A percentile compares a stretch with the other conserved stretches of the same genome.
Conservation (phyloP, 2,797 vertebrate species). For the Streptopelia turtur region DNA sequence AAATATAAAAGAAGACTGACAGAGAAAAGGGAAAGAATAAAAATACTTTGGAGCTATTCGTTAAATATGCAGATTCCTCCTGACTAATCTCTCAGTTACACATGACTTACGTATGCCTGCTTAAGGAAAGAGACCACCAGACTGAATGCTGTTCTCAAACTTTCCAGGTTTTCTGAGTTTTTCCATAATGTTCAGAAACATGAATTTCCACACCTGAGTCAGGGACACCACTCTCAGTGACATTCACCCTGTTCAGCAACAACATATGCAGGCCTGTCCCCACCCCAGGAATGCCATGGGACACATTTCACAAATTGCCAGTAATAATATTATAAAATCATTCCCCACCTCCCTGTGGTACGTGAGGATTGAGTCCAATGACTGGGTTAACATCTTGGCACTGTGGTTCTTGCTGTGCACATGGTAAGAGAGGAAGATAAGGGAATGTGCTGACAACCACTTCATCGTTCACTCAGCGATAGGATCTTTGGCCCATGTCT, state of each 20-base stretch:
- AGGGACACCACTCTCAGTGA: neutral
- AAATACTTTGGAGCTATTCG: neutral
- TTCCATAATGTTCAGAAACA: neutral
- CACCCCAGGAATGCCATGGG: neutral
- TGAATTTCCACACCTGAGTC: neutral
- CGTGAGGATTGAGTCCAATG: accelerated
- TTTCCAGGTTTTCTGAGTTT: neutral
- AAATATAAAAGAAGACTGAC: neutral
- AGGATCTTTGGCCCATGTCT: conserved; percentile 21
- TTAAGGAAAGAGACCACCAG: neutral
- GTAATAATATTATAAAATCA: neutral
- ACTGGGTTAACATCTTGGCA: neutral
- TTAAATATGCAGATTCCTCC: neutral
- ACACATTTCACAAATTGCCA: neutral
- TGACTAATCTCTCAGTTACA: neutral
- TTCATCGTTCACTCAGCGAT: neutral
- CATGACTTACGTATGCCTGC: neutral
- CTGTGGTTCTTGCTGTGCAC: neutral
- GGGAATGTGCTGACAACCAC: neutral
- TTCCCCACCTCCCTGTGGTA: accelerated
- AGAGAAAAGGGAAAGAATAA: neutral
- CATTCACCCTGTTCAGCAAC: neutral
- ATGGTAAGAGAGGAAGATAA: conserved; percentile 11
- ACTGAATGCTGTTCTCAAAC: neutral
- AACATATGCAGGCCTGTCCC: neutral